Evolutionary conservation across 2,113 vertebrate species (phyloP), one percentile per base, ranked within the genome.

Genomic region (Cyrtonyx montezumae): DNA sequence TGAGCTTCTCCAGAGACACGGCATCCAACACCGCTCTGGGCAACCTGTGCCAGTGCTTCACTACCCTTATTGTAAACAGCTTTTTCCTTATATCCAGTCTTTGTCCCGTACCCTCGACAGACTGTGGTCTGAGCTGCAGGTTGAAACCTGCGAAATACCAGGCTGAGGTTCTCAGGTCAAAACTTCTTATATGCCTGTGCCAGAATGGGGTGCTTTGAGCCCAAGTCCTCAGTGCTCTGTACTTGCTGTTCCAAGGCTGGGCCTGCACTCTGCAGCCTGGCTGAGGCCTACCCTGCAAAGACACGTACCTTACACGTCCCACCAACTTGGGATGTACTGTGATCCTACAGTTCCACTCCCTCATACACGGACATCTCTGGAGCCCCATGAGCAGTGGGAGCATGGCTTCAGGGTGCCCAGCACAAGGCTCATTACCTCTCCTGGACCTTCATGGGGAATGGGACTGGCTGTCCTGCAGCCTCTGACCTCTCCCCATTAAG

Each of bases 181-280:
- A 67, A 59, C 45, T 73, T 83, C 55, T 65, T 71, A 34, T 51
- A 30, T 8, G 20, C 20, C 13, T 88, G 8, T 81, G 56, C 34
- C 58, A 40, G 40, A 70, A 70, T 0, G 1, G 34, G 37, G 36
- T 30, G 22, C 9, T 79, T 66, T 62, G 68, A 53, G 51, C 61
- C 4, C 36, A 88, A 63, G 34, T 11, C 26, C 34, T 46, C 0
- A 0, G 10, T 23, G 36, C 5, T 56, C 13, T 2, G 7, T 61
- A 43, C 36, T 36, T 45, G 45, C 16, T 40, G 18, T 62, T 53
- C 30, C 32, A 63, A 65, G 32, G 65, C 34, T 67, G 58, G 46
- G 58, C 13, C 63, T 18, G 46, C 49, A n/a, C 28, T 32, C n/a
- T 37, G 36, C 2, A 9, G 70, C 43, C 20, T 15, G 48, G 15